Conservation (phyloP, 1,140 invertebrate species). For the Nephila pilipes region DNA sequence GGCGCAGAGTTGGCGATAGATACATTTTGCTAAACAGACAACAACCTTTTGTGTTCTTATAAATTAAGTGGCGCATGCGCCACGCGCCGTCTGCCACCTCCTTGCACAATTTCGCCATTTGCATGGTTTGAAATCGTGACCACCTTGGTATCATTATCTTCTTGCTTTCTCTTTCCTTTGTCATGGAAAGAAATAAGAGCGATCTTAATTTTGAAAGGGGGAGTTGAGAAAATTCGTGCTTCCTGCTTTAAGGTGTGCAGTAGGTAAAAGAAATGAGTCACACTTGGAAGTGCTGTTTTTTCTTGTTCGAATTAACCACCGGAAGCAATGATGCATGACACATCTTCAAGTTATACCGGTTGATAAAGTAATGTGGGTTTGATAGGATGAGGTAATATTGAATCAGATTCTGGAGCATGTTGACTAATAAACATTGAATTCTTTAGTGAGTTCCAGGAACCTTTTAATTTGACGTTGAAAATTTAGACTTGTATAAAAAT, state of each 20-base stretch:
- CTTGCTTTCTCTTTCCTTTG: constrained; percentile 15
- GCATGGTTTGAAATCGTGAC: constrained; percentile 62
- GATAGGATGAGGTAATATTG: not conserved
- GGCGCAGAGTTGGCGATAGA: not conserved
- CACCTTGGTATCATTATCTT: constrained; percentile 58
- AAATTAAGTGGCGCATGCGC: constrained; percentile 38
- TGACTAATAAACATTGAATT: not conserved
- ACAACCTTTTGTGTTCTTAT: not conserved
- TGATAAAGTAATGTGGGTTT: not conserved
- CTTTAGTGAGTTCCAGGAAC: too few relatives aligned
- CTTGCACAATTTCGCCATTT: constrained; percentile 40
- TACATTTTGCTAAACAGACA: not conserved
- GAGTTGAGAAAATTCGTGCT: not conserved
- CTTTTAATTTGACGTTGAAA: not conserved
- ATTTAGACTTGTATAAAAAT: too few relatives aligned
- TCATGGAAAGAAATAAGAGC: constrained; percentile 13
- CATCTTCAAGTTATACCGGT: not conserved
- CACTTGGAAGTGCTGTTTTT: not conserved
- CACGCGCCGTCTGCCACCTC: constrained; percentile 45
- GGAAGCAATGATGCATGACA: not conserved
- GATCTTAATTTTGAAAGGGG: constrained; percentile 53
- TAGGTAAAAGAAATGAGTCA: not conserved
- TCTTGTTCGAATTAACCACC: not conserved
- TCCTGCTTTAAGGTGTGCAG: not conserved
- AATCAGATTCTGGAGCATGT: not conserved